Evolutionary conservation across 2,888 invertebrate species (phyloP).

Genomic region (Microplitis deprimator): DNA sequence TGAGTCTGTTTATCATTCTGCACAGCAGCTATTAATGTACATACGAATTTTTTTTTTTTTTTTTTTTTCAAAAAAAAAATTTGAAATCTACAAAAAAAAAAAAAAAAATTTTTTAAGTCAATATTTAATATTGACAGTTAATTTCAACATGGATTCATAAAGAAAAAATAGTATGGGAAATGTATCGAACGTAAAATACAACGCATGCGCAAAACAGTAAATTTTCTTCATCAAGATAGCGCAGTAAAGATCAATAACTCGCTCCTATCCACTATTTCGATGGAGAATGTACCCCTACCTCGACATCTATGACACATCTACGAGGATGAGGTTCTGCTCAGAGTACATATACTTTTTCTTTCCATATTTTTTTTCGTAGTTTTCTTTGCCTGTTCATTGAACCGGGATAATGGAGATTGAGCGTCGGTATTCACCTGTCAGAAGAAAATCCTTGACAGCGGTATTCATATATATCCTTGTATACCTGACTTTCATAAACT

Average conservation of each 20-base stretch:
- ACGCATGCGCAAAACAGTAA: neutral
- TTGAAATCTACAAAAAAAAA: too few relatives aligned
- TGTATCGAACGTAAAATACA: neutral
- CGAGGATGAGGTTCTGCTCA: neutral
- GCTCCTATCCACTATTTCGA: neutral
- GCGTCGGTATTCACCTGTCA: neutral
- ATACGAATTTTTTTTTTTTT: neutral
- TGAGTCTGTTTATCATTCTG: neutral
- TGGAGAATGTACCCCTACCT: too few relatives aligned
- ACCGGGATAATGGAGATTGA: neutral
- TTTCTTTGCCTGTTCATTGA: neutral
- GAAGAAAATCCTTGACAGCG: neutral
- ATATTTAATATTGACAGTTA: too few relatives aligned
- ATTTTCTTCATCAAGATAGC: neutral
- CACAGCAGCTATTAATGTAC: neutral
- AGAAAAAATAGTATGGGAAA: too few relatives aligned
- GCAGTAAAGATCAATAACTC: neutral
- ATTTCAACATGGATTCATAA: too few relatives aligned
- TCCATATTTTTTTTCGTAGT: neutral
- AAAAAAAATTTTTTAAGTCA: too few relatives aligned
- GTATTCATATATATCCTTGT: neutral
- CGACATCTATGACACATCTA: too few relatives aligned
- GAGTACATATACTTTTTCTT: neutral
- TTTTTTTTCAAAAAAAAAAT: neutral
- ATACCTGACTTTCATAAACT: slow-evolving; percentile 1